phyloP scores from a whole-genome alignment of 2,113 vertebrate species.

The Choloepus hoffmanni region DNA sequence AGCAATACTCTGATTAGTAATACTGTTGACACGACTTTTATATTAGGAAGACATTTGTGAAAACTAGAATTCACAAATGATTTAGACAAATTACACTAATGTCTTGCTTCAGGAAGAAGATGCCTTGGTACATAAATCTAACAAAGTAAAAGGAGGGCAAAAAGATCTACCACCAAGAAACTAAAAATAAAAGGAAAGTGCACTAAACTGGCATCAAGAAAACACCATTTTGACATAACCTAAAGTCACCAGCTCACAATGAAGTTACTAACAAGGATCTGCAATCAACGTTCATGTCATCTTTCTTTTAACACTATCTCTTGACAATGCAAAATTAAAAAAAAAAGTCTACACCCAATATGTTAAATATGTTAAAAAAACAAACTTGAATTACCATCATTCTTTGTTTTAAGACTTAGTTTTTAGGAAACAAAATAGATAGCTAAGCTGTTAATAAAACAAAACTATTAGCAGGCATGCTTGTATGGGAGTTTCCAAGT shows the following conservation, averaged over 20 bases:
- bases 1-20: background rate
- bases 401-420: slow-evolving; percentile 29
- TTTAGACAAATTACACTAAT: background rate
- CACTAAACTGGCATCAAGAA: background rate
- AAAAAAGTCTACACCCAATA: background rate
- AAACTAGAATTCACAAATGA: background rate
- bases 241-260: background rate
- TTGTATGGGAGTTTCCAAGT: background rate
- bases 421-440: background rate
- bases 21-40: background rate
- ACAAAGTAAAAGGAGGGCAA: background rate
- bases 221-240: background rate
- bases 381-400: background rate
- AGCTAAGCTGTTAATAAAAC: slow-evolving; percentile 8
- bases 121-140: background rate
- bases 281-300: background rate
- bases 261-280: background rate
- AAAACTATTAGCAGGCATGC: background rate
- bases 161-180: background rate
- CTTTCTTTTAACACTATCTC: background rate
- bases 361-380: background rate
- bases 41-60: background rate
- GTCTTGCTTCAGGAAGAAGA: background rate
- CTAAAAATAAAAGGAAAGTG: slow-evolving; percentile 9
- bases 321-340: background rate